Evolutionary conservation across 2,113 vertebrate species (phyloP), one percentile per base, ranked within the genome.

Genomic region (Bombycilla garrulus): DNA sequence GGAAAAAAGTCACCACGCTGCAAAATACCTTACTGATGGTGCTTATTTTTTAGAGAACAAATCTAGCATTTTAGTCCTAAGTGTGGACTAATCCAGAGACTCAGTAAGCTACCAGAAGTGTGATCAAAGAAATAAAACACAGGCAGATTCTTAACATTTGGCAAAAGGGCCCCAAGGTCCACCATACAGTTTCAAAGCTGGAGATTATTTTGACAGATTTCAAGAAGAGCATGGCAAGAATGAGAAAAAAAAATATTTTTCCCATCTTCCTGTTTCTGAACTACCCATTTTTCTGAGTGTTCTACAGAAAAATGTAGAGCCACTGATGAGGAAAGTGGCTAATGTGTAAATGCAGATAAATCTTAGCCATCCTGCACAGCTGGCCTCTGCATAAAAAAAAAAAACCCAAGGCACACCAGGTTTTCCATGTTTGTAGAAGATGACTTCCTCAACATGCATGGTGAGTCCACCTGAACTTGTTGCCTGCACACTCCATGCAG

Each of bases 371-470:
- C 8, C 76, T 17, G 13, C 33, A 57, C 53, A 76, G 56, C 24
- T 50, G 56, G 36, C 24, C 36, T 60, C 20, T 18, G 50, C 50
- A 45, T 22, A 13, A 74, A 26, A n/a, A 26, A 13, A 74, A 26
- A n/a, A 26, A 6, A 4, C n/a, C 33, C 0, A 0, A 62, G 26
- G 18, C 26, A 31, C 25, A 31, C 7, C 57, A 36, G 17, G 53
- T 38, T 45, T 29, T 57, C 53, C 64, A 38, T 50, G 33, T 40
- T 47, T 35, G 64, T 58, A 33, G 31, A 57, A 18, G 38, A 28
- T 28, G 22, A 57, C 28, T 64, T 45, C 12, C 72, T 28, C 2
- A 8, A 28, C 14, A 23, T 0, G 3, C 56, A 80, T 24, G 61
- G 45, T 1, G 5, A 89, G 45, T 28, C 56, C 78, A 50, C 35